Base-by-base conservation (phyloP, 2,113 vertebrate species). In the Panurus biarmicus region DNA sequence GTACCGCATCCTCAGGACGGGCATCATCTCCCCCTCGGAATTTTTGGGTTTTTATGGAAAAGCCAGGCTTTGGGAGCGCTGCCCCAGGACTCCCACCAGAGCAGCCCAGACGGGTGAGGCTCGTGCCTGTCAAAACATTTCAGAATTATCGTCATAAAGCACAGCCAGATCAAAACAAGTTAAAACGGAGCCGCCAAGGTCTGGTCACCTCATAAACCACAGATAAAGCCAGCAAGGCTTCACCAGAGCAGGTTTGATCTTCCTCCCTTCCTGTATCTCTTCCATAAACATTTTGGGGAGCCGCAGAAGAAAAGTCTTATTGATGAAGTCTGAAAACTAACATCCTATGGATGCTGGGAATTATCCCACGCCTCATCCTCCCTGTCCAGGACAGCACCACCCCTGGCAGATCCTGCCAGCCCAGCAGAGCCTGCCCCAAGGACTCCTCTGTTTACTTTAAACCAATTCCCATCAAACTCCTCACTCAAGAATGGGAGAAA, bases 191-290 rank as follows among this genome's bases (percentile, higher is more conserved):
- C 96, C 87, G 89, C 84, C 78, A 33, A 94, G 95, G 91, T 95
- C 95, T 73, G 92, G 94, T 45, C 96, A 97, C 95, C 96, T 97
- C 95, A 97, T 97, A 95, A 97, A 97, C 56, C 89, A 96, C 92
- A 96, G 96, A 97, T 97, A 97, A 96, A 91, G 79, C 66, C 91
- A 89, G 74, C n/a, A 65, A 58, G 78, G 90, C 81, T 76, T 92
- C 9, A 0, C 92, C 48, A 50, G 58, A 61, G 78, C 95, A 96
- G 95, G 96, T 96, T 96, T 96, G 95, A 96, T 97, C 96, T 97
- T 96, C 95, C 89, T 93, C 95, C 87, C 87, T 96, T 95, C 96
- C 95, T 95, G 94, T 94, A 94, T 95, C 95, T 94, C 95, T 96
- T 96, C 70, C 88, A 74, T 97, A 97, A 97, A 96, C 96, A 96